Evolutionary conservation across 2,888 invertebrate genomes (phyloP).

Genomic region (Dinocampus coccinellae): DNA sequence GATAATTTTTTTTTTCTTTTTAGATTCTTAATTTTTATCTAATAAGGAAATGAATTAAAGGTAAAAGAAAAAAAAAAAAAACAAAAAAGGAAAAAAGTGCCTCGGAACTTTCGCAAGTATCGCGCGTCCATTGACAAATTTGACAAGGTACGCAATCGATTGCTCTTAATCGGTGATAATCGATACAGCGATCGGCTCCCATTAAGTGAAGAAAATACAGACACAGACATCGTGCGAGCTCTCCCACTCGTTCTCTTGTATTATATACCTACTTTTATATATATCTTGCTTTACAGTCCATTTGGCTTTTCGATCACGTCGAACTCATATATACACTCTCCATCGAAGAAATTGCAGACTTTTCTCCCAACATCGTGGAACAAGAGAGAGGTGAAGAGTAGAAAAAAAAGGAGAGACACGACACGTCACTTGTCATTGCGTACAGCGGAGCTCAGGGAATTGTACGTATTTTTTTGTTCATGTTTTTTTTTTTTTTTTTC

Average conservation of each 20-base stretch:
- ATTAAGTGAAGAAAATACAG: conserved; percentile 52
- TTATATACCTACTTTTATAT: background rate
- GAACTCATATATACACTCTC: conserved; percentile 61
- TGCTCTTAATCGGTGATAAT: conserved; percentile 63
- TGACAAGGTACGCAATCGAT: conserved; percentile 66
- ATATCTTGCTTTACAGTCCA: conserved; percentile 36
- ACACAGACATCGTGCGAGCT: background rate
- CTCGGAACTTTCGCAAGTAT: conserved; percentile 32
- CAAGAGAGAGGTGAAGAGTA: background rate
- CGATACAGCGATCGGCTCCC: conserved; percentile 65
- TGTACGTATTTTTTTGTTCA: conserved; percentile 4
- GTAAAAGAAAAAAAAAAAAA: background rate
- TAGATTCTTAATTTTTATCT: background rate
- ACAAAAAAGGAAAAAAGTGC: conserved; percentile 1
- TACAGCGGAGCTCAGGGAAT: conserved; percentile 4
- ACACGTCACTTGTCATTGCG: conserved; percentile 33
- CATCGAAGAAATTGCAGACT: conserved; percentile 47
- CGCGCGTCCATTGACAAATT: conserved; percentile 66
- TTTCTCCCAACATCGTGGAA: conserved; percentile 31
- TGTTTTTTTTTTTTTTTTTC: conserved; percentile 17
- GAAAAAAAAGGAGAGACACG: background rate
- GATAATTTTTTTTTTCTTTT: background rate
- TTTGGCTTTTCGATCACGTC: conserved; percentile 64
- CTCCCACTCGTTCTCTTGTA: background rate
- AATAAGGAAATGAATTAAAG: conserved; percentile 1